phyloP scores from a whole-genome alignment of 2,113 vertebrate species.

The Macquaria australasica region DNA sequence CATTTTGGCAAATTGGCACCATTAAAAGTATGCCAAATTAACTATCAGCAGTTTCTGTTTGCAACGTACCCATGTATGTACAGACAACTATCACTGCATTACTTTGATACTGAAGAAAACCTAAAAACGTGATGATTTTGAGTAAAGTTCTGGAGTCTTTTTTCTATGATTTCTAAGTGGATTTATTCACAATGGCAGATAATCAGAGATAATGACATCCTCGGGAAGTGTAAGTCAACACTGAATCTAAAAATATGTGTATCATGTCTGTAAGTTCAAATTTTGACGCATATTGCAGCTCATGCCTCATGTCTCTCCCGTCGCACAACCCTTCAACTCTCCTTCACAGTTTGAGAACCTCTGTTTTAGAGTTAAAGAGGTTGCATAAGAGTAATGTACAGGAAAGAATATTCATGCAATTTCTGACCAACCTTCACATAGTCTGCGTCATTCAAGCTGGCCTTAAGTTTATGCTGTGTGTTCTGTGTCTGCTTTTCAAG shows the following conservation, averaged over 20 bases:
- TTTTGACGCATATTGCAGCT: not conserved
- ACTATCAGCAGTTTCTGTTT: not conserved
- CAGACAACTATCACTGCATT: not conserved
- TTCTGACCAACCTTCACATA: slow-evolving; percentile 67
- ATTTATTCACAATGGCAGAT: not conserved
- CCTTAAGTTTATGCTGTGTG: slow-evolving; percentile 72
- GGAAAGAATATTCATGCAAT: not conserved
- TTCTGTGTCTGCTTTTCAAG: slow-evolving; percentile 80
- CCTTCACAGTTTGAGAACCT: not conserved
- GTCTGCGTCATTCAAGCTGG: slow-evolving; percentile 65
- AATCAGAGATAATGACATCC: not conserved
- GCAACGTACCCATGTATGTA: not conserved
- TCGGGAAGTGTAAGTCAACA: not conserved
- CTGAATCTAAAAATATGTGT: not conserved
- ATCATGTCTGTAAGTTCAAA: not conserved
- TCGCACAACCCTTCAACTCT: not conserved
- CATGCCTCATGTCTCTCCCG: no score
- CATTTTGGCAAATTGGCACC: not conserved
- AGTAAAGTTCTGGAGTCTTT: not conserved
- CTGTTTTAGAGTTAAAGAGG: not conserved
- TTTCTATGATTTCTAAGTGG: not conserved
- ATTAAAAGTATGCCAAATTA: not conserved
- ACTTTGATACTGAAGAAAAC: not conserved
- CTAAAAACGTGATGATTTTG: not conserved
- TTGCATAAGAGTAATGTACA: not conserved